Conservation (phyloP, 2,888 invertebrate genomes). For the Phortica magna region DNA sequence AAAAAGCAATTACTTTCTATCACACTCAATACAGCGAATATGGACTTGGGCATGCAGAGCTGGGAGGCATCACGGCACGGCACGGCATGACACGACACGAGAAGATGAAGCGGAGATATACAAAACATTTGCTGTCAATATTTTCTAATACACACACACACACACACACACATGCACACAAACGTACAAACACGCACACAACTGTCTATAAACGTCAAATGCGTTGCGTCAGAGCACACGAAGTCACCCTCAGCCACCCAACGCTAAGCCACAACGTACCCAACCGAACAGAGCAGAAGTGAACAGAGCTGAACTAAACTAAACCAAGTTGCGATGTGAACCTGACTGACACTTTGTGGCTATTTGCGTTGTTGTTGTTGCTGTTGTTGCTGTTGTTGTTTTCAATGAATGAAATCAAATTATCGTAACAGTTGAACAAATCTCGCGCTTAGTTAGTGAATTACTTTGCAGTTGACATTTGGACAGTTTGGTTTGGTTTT, state of each 20-base stretch:
- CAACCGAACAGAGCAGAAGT: neutral
- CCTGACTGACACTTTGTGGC: slow-evolving; percentile 2
- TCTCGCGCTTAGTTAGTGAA: slow-evolving; percentile 29
- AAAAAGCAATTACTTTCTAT: slow-evolving; percentile 14
- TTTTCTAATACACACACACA: slow-evolving; percentile 8
- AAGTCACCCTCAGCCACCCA: neutral
- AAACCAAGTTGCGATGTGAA: neutral
- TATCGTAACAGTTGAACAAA: slow-evolving; percentile 28
- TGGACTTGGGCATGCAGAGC: neutral
- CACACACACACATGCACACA: slow-evolving; percentile 8
- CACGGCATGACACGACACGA: neutral
- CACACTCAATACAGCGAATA: neutral
- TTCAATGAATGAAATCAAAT: slow-evolving; percentile 27
- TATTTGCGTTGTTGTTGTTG: slow-evolving; percentile 7
- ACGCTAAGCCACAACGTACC: neutral
- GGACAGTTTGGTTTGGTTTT: slow-evolving; percentile 21
- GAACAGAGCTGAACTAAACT: neutral
- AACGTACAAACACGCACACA: neutral
- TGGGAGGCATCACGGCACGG: neutral
- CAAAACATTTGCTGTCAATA: slow-evolving; percentile 28
- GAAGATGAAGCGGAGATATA: neutral
- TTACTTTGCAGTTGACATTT: slow-evolving; percentile 26
- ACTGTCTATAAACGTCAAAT: slow-evolving; percentile 5
- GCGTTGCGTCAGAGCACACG: neutral
- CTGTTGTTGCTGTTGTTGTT: neutral